Conservation (phyloP, 2,113 vertebrate genomes). For the Heloderma charlesbogerti region DNA sequence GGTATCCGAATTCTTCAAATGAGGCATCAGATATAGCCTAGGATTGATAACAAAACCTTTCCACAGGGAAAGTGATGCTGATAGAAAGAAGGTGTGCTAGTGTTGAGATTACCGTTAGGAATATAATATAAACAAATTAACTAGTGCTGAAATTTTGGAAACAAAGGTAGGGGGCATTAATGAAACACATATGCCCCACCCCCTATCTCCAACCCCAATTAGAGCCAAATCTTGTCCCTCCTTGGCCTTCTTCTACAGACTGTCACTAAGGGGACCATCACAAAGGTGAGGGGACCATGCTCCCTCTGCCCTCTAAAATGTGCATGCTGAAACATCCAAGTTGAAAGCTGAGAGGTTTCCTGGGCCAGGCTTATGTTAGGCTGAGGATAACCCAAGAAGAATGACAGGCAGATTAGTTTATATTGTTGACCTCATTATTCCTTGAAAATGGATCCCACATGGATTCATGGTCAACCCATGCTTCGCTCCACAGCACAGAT, state of each 20-base stretch:
- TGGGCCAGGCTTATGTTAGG: background rate
- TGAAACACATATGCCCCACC: background rate
- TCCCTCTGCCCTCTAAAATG: too few species aligned
- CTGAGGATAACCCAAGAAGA: background rate
- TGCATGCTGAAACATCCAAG: background rate
- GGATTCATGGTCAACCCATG: background rate
- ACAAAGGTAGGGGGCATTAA: background rate
- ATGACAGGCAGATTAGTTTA: background rate
- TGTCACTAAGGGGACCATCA: background rate
- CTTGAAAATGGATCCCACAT: background rate
- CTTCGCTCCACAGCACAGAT: background rate
- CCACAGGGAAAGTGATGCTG: background rate
- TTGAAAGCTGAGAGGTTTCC: background rate
- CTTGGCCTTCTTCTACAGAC: background rate
- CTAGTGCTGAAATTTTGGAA: background rate
- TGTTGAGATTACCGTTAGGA: background rate
- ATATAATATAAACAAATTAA: background rate
- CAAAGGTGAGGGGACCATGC: background rate
- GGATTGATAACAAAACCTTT: background rate
- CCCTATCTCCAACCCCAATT: background rate
- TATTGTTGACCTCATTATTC: background rate
- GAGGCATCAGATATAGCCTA: background rate
- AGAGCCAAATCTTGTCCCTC: background rate
- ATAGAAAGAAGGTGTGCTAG: background rate
- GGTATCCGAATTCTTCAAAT: background rate